Evolutionary conservation across 2,797 vertebrate species (phyloP).

Genomic region (Arctocebus calabarensis): DNA sequence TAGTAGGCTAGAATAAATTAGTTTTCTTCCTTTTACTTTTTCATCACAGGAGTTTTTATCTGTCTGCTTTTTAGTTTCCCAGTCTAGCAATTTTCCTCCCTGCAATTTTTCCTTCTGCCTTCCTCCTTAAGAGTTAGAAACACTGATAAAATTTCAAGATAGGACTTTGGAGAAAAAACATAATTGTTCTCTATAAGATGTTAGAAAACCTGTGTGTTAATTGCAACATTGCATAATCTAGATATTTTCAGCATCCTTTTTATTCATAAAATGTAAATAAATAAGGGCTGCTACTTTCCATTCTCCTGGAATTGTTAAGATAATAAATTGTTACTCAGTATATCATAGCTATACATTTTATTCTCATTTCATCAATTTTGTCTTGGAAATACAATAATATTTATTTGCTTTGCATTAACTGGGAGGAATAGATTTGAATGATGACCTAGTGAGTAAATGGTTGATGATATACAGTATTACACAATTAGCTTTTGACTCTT

Average conservation of each 20-base stretch:
- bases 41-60: neutral
- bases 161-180: neutral
- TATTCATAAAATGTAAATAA: constrained; percentile 3
- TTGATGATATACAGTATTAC: neutral
- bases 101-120: neutral
- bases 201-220: constrained; percentile 13
- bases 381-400: neutral
- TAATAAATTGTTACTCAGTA: neutral
- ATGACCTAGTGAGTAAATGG: neutral
- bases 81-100: neutral
- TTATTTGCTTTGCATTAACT: neutral
- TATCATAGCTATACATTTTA: neutral
- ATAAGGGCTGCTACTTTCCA: neutral
- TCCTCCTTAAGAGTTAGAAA: neutral
- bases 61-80: neutral
- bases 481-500: neutral
- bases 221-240: neutral
- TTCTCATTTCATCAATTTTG: constrained; percentile 2
- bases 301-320: constrained; percentile 23
- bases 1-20: neutral
- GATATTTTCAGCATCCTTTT: neutral
- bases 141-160: neutral
- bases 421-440: neutral
- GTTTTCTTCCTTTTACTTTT: neutral
- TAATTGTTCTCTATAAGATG: neutral